Evolutionary conservation across 2,888 invertebrate genomes (phyloP).

Genomic region (Nymphalis polychloros): DNA sequence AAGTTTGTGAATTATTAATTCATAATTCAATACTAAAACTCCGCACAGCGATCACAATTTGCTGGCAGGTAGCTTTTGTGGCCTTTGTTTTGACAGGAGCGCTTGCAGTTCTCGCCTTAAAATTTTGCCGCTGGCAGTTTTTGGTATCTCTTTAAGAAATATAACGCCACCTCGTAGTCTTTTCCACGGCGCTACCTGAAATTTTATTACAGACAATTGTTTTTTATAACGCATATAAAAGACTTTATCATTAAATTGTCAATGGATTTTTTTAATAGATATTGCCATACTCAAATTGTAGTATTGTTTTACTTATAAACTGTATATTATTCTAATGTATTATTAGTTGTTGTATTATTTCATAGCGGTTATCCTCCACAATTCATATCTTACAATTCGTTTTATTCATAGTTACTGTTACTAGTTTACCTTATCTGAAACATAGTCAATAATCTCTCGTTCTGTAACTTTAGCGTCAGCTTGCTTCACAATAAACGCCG

Average conservation of each 20-base stretch:
- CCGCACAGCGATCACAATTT: conserved; percentile 44
- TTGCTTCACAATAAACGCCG: conserved; percentile 61
- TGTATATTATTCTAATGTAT: no score
- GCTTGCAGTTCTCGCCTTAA: conserved; percentile 81
- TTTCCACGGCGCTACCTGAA: conserved; percentile 84
- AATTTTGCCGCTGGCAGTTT: conserved; percentile 88
- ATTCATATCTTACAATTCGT: neutral
- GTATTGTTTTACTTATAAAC: no score
- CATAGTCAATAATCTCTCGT: conserved; percentile 56
- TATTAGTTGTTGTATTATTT: no score
- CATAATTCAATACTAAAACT: conserved; percentile 30
- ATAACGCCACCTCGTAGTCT: conserved; percentile 86
- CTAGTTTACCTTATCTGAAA: conserved; percentile 52
- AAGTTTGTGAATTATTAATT: conserved; percentile 20
- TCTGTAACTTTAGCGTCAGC: conserved; percentile 49
- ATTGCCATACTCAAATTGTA: no score
- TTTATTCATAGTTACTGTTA: neutral
- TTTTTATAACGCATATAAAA: neutral
- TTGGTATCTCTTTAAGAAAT: conserved; percentile 87
- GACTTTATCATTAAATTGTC: no score
- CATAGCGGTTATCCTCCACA: neutral
- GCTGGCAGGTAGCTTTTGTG: conserved; percentile 41
- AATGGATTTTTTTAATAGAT: no score
- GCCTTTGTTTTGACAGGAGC: conserved; percentile 43
- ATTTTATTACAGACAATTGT: conserved; percentile 29